Evolutionary conservation across 1,140 invertebrate species (phyloP).

Genomic region (Drosophila carrolli): DNA sequence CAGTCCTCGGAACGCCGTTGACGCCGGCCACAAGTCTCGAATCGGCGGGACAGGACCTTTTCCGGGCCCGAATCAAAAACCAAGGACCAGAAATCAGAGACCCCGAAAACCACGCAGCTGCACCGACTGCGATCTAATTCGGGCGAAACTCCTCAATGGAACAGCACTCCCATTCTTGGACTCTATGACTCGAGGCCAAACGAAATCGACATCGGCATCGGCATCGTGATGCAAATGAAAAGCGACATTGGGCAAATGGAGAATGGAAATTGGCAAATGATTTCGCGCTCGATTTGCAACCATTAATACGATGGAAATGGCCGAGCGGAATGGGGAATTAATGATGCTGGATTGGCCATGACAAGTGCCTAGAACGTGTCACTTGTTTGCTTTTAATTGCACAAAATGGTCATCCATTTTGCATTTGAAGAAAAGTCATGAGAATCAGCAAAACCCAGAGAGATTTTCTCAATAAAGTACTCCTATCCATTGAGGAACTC

Average conservation of each 20-base stretch:
- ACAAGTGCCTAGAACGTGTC: background rate
- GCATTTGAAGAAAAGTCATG: too few species aligned
- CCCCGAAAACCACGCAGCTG: constrained; percentile 11
- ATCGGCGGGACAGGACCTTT: constrained; percentile 6
- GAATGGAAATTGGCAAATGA: constrained; percentile 13
- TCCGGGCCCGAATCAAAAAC: constrained; percentile 8
- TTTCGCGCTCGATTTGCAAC: constrained; percentile 13
- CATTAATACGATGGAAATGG: constrained; percentile 19
- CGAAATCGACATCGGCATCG: constrained; percentile 6
- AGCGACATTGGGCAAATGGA: background rate
- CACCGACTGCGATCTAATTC: constrained; percentile 40
- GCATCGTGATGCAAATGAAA: constrained; percentile 9
- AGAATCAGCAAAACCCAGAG: too few species aligned
- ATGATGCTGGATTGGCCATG: background rate
- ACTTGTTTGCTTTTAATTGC: background rate
- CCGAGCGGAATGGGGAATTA: background rate
- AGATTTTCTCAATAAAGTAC: too few species aligned
- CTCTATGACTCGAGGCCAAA: constrained; percentile 10
- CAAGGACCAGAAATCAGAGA: background rate
- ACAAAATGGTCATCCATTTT: background rate
- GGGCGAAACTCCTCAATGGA: constrained; percentile 34
- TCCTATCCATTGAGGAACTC: too few species aligned
- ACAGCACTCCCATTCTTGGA: constrained; percentile 31
- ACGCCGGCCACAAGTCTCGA: constrained; percentile 54
- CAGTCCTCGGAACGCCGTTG: constrained; percentile 59